Conservation (phyloP, 92 coral and sea anemone species). For the Parazoanthus atlanticus region DNA sequence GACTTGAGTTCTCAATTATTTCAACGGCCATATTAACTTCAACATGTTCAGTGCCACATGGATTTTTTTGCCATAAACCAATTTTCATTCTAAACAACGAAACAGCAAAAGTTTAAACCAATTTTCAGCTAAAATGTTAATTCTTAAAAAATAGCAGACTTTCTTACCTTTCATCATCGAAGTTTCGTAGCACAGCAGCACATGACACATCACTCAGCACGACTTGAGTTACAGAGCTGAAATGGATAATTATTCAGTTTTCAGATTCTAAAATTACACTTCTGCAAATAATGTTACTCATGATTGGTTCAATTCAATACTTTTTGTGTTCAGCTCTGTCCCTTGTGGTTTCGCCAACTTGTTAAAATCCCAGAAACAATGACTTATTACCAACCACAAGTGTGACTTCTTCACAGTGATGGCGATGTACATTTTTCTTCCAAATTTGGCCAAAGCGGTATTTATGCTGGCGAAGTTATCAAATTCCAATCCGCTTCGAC, state of each 20-base stretch:
- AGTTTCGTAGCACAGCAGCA: conserved; percentile 5
- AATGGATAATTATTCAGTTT: background rate
- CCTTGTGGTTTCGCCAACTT: background rate
- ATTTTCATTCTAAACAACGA: background rate
- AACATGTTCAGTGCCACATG: background rate
- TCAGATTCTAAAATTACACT: background rate
- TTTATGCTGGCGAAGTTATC: background rate
- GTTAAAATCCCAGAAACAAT: background rate
- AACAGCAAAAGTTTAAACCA: background rate
- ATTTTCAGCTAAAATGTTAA: background rate
- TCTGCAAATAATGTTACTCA: background rate
- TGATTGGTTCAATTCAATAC: background rate
- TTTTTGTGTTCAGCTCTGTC: background rate
- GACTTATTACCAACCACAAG: background rate
- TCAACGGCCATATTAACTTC: background rate
- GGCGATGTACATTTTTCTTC: background rate
- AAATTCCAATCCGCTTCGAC: background rate
- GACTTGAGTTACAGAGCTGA: background rate
- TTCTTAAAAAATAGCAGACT: background rate
- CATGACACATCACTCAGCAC: background rate
- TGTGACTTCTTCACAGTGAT: background rate
- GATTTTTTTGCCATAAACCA: conserved; percentile 4
- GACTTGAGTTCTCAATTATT: background rate
- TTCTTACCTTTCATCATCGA: background rate
- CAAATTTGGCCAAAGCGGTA: background rate